A percentile compares a stretch with the other conserved stretches of the same genome.
phyloP scores from a whole-genome alignment of 1,140 invertebrate species.

The Dendroctonus valens region DNA sequence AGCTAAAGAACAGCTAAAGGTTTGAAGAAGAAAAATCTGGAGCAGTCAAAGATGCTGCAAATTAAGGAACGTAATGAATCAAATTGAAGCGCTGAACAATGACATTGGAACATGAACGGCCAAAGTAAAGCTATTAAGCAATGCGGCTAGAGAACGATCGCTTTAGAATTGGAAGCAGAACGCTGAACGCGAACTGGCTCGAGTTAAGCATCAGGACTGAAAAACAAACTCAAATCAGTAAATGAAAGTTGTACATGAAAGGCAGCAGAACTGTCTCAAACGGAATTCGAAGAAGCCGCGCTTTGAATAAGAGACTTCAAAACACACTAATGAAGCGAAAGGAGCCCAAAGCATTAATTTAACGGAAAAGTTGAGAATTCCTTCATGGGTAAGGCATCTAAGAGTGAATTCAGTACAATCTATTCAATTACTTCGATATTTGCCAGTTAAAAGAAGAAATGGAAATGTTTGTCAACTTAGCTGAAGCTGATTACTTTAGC shows the following conservation, averaged over 20 bases:
- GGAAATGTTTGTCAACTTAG: slow-evolving; percentile 69
- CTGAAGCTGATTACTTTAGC: slow-evolving; percentile 73
- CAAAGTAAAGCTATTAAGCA: slow-evolving; percentile 80
- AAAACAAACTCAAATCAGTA: slow-evolving; percentile 73
- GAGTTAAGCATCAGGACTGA: slow-evolving; percentile 78
- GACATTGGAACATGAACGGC: slow-evolving; percentile 79
- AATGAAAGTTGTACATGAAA: slow-evolving; percentile 74
- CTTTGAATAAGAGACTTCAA: slow-evolving; percentile 77
- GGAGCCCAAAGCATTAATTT: no score
- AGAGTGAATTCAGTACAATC: neutral
- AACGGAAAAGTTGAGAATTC: no score
- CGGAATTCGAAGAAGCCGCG: slow-evolving; percentile 77
- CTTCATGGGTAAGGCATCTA: slow-evolving; percentile 54
- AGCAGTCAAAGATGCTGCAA: slow-evolving; percentile 75
- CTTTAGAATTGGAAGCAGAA: slow-evolving; percentile 76
- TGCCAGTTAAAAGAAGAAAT: slow-evolving; percentile 63
- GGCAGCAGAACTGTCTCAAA: slow-evolving; percentile 81
- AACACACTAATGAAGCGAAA: slow-evolving; percentile 56
- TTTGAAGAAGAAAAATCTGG: slow-evolving; percentile 70
- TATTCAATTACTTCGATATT: neutral
- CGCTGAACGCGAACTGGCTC: slow-evolving; percentile 76
- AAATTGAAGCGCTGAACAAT: slow-evolving; percentile 69
- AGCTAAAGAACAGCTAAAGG: slow-evolving; percentile 73
- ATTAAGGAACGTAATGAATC: slow-evolving; percentile 79
- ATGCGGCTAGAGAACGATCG: slow-evolving; percentile 82